phyloP scores from a whole-genome alignment of 92 coral and sea anemone genomes.

The Palythoa grandis region DNA sequence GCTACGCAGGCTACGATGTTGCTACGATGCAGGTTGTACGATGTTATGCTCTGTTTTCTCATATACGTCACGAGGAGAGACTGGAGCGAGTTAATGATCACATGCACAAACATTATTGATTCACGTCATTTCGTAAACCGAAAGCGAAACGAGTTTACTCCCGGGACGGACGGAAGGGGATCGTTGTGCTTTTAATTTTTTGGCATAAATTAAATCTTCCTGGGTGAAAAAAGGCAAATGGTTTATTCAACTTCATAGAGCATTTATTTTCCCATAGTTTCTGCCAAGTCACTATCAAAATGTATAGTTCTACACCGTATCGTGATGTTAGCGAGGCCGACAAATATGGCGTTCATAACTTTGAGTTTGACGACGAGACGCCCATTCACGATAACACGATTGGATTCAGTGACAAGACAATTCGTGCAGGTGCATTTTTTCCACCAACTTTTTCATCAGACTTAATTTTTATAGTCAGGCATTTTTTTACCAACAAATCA shows the following conservation, averaged over 20 bases:
- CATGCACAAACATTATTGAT: no score
- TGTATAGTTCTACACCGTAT: constrained; percentile 53
- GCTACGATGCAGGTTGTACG: no score
- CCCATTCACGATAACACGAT: constrained; percentile 62
- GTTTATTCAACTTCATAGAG: background rate
- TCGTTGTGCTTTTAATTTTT: background rate
- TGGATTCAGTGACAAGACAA: constrained; percentile 83
- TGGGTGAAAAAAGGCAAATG: constrained; percentile 1
- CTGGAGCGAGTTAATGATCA: background rate
- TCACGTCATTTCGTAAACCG: constrained; percentile 13
- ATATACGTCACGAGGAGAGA: background rate
- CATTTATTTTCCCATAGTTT: background rate
- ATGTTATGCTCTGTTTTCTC: no score
- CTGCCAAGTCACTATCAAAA: background rate
- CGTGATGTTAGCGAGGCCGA: constrained; percentile 57
- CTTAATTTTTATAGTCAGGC: no score
- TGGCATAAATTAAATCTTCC: constrained; percentile 5
- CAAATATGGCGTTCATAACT: constrained; percentile 69
- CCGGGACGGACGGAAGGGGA: background rate
- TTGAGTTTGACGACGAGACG: constrained; percentile 38
- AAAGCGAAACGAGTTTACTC: constrained; percentile 1
- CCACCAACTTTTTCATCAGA: background rate
- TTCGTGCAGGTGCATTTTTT: constrained; percentile 85
- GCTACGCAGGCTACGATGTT: no score
- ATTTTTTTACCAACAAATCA: background rate